Evolutionary conservation across 2,113 vertebrate species (phyloP).

Genomic region (Sula dactylatra): DNA sequence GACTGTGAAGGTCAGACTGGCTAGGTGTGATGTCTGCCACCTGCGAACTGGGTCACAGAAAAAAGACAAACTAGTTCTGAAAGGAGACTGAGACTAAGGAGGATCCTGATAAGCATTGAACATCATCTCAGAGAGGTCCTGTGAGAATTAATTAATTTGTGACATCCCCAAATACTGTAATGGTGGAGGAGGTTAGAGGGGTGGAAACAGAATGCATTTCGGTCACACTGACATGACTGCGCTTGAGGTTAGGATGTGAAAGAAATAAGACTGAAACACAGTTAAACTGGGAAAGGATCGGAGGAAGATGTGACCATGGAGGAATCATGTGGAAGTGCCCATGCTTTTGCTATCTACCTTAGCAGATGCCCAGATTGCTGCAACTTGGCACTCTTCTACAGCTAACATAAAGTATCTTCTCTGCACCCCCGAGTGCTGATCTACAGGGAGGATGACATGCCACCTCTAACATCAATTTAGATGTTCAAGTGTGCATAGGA

Average conservation of each 20-base stretch:
- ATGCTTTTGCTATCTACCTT: not conserved
- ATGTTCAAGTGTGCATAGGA: not conserved
- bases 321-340: not conserved
- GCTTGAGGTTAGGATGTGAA: not conserved
- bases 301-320: not conserved
- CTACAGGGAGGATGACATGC: not conserved
- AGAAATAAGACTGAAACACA: not conserved
- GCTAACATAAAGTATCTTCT: not conserved
- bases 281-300: not conserved
- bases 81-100: not conserved
- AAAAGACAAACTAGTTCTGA: not conserved
- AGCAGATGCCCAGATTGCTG: not conserved
- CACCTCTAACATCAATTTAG: not conserved
- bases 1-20: not conserved
- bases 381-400: not conserved
- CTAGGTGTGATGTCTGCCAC: not conserved
- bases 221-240: not conserved
- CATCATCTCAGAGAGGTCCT: not conserved
- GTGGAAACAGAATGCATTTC: not conserved
- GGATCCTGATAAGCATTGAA: not conserved
- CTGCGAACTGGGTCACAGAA: not conserved
- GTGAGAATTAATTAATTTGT: not conserved
- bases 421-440: not conserved
- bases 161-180: not conserved
- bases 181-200: not conserved